These are phyloP conservation scores for Myripristis murdjan DNA, from an alignment of 2,797 vertebrate species.

Conservation along the genomic window DNA sequence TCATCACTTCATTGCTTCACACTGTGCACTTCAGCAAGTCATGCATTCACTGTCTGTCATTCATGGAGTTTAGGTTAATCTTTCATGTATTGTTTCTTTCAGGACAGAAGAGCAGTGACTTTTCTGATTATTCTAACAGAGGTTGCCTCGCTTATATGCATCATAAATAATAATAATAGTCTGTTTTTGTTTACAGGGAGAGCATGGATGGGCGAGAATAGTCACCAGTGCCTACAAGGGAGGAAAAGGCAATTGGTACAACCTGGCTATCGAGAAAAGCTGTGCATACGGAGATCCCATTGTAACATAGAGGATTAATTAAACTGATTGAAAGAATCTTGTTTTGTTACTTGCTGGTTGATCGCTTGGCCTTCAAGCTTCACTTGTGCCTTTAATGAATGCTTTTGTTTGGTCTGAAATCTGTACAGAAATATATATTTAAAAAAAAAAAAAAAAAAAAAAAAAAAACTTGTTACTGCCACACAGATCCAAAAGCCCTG, in stretches of 20 bases:
- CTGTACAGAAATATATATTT: too few species aligned
- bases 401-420: too few species aligned
- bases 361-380: neutral
- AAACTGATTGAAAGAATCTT: neutral
- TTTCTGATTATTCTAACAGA: neutral
- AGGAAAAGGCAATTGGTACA: slow-evolving; percentile 90
- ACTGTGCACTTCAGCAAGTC: too few species aligned
- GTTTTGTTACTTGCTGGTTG: slow-evolving; percentile 1
- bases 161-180: neutral
- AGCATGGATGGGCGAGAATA: slow-evolving; percentile 94
- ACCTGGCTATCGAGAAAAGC: slow-evolving; percentile 91
- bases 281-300: slow-evolving; percentile 92
- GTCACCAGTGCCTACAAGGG: slow-evolving; percentile 94
- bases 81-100: neutral
- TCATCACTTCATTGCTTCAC: too few species aligned
- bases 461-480: neutral
- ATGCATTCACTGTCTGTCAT: neutral
- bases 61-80: too few species aligned
- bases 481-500: too few species aligned
- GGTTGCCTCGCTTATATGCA: neutral
- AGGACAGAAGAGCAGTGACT: too few species aligned
- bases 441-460: too few species aligned
- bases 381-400: neutral
- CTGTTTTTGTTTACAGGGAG: slow-evolving; percentile 86
- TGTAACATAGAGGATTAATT: slow-evolving; percentile 65